These are phyloP conservation scores for Channallabes apus DNA, from an alignment of 2,797 vertebrate species.

Conservation along the genomic window DNA sequence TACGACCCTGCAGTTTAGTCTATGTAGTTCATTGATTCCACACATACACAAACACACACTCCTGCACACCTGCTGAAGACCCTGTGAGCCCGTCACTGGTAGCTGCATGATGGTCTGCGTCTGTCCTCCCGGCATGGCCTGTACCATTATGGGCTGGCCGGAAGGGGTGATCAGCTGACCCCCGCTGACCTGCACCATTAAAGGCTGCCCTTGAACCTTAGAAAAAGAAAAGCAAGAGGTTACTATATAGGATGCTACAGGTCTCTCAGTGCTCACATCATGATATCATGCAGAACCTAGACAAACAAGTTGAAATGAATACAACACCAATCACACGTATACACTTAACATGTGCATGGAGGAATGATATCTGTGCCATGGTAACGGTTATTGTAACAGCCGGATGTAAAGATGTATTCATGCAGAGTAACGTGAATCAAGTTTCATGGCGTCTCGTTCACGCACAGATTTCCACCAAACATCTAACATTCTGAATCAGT, in stretches of 20 bases:
- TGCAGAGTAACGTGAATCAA: background rate
- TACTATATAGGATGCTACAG: background rate
- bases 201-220: slow-evolving; percentile 94
- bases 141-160: slow-evolving; percentile 98
- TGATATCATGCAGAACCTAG: slow-evolving; percentile 57
- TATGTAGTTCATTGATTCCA: too few relatives aligned
- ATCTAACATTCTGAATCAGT: background rate
- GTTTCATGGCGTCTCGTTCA: background rate
- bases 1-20: background rate
- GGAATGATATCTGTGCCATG: background rate
- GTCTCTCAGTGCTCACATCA: background rate
- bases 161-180: slow-evolving; percentile 98
- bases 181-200: slow-evolving; percentile 98
- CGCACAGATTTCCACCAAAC: background rate
- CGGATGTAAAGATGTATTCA: background rate
- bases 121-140: slow-evolving; percentile 92
- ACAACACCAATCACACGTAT: background rate
- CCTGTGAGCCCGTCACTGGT: slow-evolving; percentile 92
- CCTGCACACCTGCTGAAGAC: slow-evolving; percentile 88
- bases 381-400: background rate
- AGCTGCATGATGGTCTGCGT: slow-evolving; percentile 99
- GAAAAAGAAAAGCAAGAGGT: background rate
- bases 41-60: background rate
- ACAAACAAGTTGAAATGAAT: background rate
- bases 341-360: background rate